A percentile compares a stretch with the other conserved stretches of the same genome.
These are phyloP conservation scores for Neoitamus cyanurus DNA, from an alignment of 2,888 invertebrate genomes.

Conservation along the genomic window DNA sequence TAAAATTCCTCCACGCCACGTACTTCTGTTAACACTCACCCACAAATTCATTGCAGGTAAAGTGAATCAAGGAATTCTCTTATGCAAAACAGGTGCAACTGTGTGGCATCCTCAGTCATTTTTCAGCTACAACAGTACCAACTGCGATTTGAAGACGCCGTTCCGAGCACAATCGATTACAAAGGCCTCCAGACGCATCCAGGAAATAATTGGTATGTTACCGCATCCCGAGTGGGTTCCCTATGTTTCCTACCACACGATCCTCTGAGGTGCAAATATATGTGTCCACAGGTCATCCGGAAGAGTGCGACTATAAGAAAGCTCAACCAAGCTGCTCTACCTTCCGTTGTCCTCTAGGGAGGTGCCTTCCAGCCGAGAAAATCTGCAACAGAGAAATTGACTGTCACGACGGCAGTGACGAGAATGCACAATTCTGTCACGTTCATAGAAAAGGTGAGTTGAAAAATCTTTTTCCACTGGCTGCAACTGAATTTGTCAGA, in stretches of 20 bases:
- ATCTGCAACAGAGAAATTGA: conserved; percentile 77
- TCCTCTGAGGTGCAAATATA: neutral
- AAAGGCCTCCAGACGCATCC: conserved; percentile 58
- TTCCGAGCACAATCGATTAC: conserved; percentile 54
- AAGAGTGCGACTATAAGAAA: conserved; percentile 55
- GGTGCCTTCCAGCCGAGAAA: conserved; percentile 71
- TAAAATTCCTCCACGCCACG: too few species aligned
- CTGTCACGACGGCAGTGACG: conserved; percentile 78
- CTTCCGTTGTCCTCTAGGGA: conserved; percentile 78
- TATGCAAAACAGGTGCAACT: conserved; percentile 71
- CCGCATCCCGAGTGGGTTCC: neutral
- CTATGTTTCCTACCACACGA: conserved; percentile 7
- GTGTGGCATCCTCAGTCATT: conserved; percentile 81
- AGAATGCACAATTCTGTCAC: conserved; percentile 64
- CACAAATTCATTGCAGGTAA: conserved; percentile 55
- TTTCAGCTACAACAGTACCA: conserved; percentile 70
- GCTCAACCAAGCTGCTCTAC: conserved; percentile 66
- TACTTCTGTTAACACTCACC: neutral
- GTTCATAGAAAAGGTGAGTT: conserved; percentile 56
- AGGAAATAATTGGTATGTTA: conserved; percentile 60
- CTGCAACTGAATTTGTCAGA: neutral
- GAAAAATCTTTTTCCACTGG: neutral
- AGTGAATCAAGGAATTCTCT: conserved; percentile 76
- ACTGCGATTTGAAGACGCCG: conserved; percentile 59
- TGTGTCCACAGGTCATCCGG: conserved; percentile 57